Conservation (phyloP, 2,888 invertebrate species). For the Cantharis rufa region DNA sequence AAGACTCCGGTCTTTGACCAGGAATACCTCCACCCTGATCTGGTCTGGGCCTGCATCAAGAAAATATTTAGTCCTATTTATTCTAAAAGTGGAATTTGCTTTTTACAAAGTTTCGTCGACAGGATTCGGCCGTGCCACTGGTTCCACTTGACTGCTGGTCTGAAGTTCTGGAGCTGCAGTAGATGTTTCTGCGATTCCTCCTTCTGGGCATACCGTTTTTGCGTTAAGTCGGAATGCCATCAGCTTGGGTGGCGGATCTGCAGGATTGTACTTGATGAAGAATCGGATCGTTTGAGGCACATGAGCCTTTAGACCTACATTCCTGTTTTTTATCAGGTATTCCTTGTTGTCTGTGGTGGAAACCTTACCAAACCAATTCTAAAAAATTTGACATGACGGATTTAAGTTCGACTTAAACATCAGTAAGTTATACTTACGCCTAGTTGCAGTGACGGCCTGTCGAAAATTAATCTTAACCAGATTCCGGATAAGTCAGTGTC, state of each 20-base stretch:
- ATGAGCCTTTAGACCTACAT: slow-evolving; percentile 62
- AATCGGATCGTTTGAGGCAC: slow-evolving; percentile 62
- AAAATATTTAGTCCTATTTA: neutral
- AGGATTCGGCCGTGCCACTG: neutral
- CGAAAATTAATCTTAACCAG: slow-evolving; percentile 59
- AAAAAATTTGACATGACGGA: slow-evolving; percentile 33
- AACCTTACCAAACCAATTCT: slow-evolving; percentile 65
- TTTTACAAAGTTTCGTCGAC: neutral
- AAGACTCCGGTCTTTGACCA: slow-evolving; percentile 24
- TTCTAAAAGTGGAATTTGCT: neutral
- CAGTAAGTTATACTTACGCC: slow-evolving; percentile 17
- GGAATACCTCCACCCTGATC: neutral
- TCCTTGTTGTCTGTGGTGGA: slow-evolving; percentile 60
- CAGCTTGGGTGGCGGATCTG: slow-evolving; percentile 56
- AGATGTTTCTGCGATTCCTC: slow-evolving; percentile 27
- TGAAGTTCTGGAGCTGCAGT: slow-evolving; percentile 8
- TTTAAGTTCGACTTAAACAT: neutral
- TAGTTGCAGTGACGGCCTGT: slow-evolving; percentile 19
- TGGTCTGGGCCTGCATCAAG: neutral
- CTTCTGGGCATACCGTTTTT: slow-evolving; percentile 61
- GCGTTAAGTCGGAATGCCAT: slow-evolving; percentile 62
- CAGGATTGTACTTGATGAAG: slow-evolving; percentile 63
- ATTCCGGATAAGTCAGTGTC: slow-evolving; percentile 58
- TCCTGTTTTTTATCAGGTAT: slow-evolving; percentile 61
- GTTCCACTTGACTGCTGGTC: slow-evolving; percentile 25